These are phyloP conservation scores for Amaurobius ferox DNA, from an alignment of 2,888 invertebrate species.

Conservation along the genomic window DNA sequence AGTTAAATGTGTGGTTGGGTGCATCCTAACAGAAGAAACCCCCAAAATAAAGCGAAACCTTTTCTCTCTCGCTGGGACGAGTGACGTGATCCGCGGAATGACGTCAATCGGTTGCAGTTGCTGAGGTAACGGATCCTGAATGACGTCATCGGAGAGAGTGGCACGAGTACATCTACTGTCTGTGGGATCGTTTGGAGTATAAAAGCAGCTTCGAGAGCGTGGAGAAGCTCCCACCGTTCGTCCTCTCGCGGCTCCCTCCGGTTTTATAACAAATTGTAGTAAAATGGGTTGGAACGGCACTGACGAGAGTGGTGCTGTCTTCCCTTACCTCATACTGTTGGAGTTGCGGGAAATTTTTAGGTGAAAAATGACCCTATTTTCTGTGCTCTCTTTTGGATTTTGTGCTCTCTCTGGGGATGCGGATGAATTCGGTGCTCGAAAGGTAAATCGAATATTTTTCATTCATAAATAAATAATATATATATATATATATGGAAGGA, in stretches of 20 bases:
- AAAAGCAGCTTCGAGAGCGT: slow-evolving; percentile 1
- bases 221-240: slow-evolving; percentile 2
- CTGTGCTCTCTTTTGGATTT: slow-evolving; percentile 13
- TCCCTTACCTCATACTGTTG: background rate
- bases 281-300: slow-evolving; percentile 18
- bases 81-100: background rate
- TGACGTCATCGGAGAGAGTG: slow-evolving; percentile 19
- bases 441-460: slow-evolving; percentile 64
- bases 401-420: slow-evolving; percentile 23
- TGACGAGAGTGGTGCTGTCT: background rate
- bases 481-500: too few species aligned
- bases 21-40: background rate
- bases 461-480: too few species aligned
- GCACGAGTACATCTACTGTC: background rate
- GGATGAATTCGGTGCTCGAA: slow-evolving; percentile 40
- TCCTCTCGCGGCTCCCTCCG: background rate
- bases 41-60: background rate
- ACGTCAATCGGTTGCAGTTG: slow-evolving; percentile 29
- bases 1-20: too few species aligned
- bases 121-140: slow-evolving; percentile 19
- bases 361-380: background rate
- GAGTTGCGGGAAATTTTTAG: background rate
- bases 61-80: background rate
- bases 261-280: background rate
- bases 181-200: slow-evolving; percentile 5